These are phyloP conservation scores for Pseudomyrmex gracilis DNA, from an alignment of 1,140 invertebrate species.

Conservation along the genomic window DNA sequence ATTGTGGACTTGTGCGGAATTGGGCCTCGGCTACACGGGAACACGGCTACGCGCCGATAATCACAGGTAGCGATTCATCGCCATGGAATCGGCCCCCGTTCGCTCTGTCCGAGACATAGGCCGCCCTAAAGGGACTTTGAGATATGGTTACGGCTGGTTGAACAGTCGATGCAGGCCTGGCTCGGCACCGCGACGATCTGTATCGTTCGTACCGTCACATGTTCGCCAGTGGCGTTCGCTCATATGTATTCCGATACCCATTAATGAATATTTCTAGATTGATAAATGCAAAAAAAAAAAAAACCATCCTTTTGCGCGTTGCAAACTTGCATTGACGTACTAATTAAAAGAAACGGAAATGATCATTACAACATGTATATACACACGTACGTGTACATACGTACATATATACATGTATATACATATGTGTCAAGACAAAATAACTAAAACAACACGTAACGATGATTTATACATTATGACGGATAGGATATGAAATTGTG, in stretches of 20 bases:
- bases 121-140: constrained; percentile 79
- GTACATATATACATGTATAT: too few relatives aligned
- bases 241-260: not conserved
- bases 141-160: constrained; percentile 72
- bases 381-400: too few relatives aligned
- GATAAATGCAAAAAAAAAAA: not conserved
- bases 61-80: constrained; percentile 83
- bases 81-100: constrained; percentile 81
- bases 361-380: not conserved
- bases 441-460: too few relatives aligned
- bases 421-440: too few relatives aligned
- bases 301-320: not conserved
- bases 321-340: not conserved
- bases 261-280: not conserved
- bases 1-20: constrained; percentile 80
- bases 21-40: constrained; percentile 74
- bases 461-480: too few relatives aligned
- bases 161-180: constrained; percentile 60
- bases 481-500: too few relatives aligned
- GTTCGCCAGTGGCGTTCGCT: constrained; percentile 27
- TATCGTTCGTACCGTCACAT: constrained; percentile 23
- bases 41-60: constrained; percentile 82
- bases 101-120: constrained; percentile 78
- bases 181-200: not conserved
- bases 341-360: not conserved